These are phyloP conservation scores for Archips crataeganus DNA, from an alignment of 2,888 invertebrate genomes.

Conservation along the genomic window DNA sequence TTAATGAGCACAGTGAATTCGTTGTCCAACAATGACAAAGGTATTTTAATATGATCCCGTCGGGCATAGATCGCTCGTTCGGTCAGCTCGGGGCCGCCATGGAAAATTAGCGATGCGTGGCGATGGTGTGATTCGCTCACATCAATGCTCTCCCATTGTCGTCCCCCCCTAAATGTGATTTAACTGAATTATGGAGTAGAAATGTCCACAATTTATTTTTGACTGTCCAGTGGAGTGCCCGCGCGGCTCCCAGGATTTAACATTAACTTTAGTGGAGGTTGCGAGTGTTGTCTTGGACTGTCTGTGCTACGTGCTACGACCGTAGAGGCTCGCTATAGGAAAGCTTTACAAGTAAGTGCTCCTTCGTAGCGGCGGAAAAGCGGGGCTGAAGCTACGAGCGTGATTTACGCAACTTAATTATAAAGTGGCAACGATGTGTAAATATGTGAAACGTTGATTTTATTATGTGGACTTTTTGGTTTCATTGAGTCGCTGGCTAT, in stretches of 20 bases:
- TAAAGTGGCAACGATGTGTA: slow-evolving; percentile 26
- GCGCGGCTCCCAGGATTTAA: slow-evolving; percentile 54
- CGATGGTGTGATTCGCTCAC: slow-evolving; percentile 85
- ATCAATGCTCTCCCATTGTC: slow-evolving; percentile 83
- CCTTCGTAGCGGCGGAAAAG: slow-evolving; percentile 33
- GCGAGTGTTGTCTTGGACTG: slow-evolving; percentile 56
- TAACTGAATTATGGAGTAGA: slow-evolving; percentile 83
- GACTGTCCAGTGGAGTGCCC: slow-evolving; percentile 73
- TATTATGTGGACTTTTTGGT: not conserved
- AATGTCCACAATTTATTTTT: slow-evolving; percentile 81
- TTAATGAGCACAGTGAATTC: slow-evolving; percentile 60
- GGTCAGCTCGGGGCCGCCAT: slow-evolving; percentile 70
- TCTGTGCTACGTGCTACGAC: slow-evolving; percentile 73
- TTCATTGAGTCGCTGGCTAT: not conserved
- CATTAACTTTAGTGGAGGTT: slow-evolving; percentile 50
- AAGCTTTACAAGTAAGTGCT: slow-evolving; percentile 70
- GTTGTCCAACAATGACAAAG: slow-evolving; percentile 55
- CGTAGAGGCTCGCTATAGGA: slow-evolving; percentile 59
- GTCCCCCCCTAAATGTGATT: slow-evolving; percentile 83
- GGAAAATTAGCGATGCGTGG: slow-evolving; percentile 81
- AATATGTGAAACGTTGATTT: slow-evolving; percentile 1
- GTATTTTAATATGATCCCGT: slow-evolving; percentile 48
- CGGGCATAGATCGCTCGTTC: slow-evolving; percentile 66
- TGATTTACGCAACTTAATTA: slow-evolving; percentile 8
- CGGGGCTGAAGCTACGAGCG: slow-evolving; percentile 21